A percentile compares a stretch with the other conserved stretches of the same genome.
Evolutionary conservation across 2,797 vertebrate species (phyloP).

Genomic region (Spinibarbus caldwelli): DNA sequence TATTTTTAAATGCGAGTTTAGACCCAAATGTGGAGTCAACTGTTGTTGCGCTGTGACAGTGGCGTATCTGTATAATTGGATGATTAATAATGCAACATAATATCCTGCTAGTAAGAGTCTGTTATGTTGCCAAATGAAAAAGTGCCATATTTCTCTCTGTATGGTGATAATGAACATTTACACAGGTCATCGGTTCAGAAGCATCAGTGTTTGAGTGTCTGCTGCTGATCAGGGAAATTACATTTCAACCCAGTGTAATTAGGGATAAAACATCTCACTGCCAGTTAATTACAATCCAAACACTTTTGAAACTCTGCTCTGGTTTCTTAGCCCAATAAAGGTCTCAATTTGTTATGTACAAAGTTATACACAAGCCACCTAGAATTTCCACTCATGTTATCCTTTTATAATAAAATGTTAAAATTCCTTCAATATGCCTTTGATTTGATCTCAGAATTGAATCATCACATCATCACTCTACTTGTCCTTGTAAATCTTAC

Average conservation of each 20-base stretch:
- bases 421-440: not conserved
- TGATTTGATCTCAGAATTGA: not conserved
- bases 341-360: constrained; percentile 18
- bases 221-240: not conserved
- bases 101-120: not conserved
- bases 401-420: constrained; percentile 53
- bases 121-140: not conserved
- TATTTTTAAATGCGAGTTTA: not conserved
- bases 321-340: not conserved
- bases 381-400: not conserved
- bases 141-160: constrained; percentile 1
- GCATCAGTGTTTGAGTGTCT: not conserved
- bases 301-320: not conserved
- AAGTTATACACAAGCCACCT: not conserved
- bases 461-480: not conserved
- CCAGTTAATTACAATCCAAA: not conserved
- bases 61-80: not conserved
- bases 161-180: constrained; percentile 15
- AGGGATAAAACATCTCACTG: not conserved
- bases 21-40: not conserved
- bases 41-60: not conserved
- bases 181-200: not conserved
- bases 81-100: not conserved
- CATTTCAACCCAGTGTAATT: not conserved
- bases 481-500: not conserved